phyloP scores from a whole-genome alignment of 2,797 vertebrate species.

The Acipenser oxyrinchus region DNA sequence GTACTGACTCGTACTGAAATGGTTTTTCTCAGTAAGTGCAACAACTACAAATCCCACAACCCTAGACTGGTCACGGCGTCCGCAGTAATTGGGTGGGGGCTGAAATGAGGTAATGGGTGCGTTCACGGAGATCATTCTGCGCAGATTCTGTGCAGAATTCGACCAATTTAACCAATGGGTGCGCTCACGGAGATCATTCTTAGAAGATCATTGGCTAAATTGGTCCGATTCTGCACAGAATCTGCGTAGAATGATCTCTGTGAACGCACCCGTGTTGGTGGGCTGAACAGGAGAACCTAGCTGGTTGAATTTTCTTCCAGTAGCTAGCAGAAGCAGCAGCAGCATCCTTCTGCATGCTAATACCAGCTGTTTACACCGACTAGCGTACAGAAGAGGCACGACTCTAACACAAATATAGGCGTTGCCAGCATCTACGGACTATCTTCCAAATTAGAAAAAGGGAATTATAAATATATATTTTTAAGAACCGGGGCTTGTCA shows the following conservation, averaged over 20 bases:
- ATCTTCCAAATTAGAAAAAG: not conserved
- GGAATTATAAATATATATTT: not conserved
- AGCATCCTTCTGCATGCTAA: conserved; percentile 4
- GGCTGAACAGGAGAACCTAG: conserved; percentile 10
- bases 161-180: too few relatives aligned
- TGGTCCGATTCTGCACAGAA: too few relatives aligned
- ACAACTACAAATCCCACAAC: conserved; percentile 43
- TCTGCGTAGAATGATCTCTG: too few relatives aligned
- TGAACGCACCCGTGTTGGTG: not conserved
- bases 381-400: conserved; percentile 7
- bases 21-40: too few relatives aligned
- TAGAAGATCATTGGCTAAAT: too few relatives aligned
- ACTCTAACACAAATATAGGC: conserved; percentile 9
- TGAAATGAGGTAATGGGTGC: conserved; percentile 22
- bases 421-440: conserved; percentile 13
- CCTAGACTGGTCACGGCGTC: conserved; percentile 32
- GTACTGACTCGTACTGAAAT: too few relatives aligned
- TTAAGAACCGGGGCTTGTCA: too few relatives aligned
- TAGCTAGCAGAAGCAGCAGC: conserved; percentile 4
- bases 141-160: too few relatives aligned
- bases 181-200: too few relatives aligned
- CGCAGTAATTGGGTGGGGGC: conserved; percentile 61
- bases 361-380: conserved; percentile 13
- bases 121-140: too few relatives aligned
- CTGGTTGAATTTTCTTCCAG: conserved; percentile 16